Percentiles rank a stretch among this genome's conserved stretches.
Evolutionary conservation across 2,113 vertebrate genomes (phyloP).

Genomic region (Hippocampus zosterae): DNA sequence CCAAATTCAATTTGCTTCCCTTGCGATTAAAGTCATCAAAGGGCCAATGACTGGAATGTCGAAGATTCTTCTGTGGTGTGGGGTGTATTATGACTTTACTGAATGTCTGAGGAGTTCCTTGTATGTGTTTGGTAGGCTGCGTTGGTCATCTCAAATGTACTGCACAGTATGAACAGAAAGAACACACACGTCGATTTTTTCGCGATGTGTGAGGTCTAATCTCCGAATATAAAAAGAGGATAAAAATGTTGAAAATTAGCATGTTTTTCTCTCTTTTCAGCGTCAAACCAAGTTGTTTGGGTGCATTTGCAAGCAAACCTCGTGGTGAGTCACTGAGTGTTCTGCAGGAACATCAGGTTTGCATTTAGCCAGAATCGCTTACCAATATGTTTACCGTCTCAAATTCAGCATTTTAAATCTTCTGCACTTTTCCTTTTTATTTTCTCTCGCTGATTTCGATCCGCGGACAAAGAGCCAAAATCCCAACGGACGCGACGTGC

Average conservation of each 20-base stretch:
- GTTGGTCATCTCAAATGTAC: neutral
- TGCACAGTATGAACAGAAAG: neutral
- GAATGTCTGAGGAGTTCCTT: neutral
- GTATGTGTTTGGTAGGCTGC: neutral
- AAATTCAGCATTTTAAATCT: neutral
- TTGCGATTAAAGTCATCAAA: too few species aligned
- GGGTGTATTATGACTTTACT: neutral
- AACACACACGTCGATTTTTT: neutral
- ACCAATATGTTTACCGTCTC: constrained; percentile 1
- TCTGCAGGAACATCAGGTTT: constrained; percentile 1
- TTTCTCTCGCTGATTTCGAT: neutral
- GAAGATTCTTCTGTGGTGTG: neutral
- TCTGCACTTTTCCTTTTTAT: neutral
- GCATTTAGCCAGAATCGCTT: neutral
- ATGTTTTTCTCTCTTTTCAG: neutral
- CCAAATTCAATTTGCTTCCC: too few species aligned
- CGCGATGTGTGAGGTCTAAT: neutral
- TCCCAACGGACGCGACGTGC: neutral
- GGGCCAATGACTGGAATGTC: too few species aligned
- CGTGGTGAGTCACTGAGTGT: neutral
- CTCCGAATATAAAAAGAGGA: neutral
- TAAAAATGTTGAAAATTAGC: neutral
- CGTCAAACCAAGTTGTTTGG: neutral
- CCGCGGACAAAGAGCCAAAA: constrained; percentile 1
- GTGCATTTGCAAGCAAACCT: neutral